Percentiles rank a stretch among this genome's conserved stretches.
phyloP scores from a whole-genome alignment of 1,140 invertebrate genomes.

The Neodiprion fabricii region DNA sequence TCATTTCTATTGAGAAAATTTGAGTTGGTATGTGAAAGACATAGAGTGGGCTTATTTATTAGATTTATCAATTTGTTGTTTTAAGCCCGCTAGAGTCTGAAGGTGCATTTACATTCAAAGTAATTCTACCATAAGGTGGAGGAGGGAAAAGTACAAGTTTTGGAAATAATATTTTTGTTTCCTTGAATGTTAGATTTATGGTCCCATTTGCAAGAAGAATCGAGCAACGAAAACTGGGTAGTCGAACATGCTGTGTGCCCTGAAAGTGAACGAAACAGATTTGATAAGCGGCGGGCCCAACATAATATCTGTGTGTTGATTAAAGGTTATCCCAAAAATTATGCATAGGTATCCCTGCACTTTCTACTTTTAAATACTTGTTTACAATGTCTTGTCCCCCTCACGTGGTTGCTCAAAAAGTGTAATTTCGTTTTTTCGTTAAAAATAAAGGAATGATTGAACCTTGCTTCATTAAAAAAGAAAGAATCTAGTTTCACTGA shows the following conservation, averaged over 20 bases:
- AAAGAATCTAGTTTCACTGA: background rate
- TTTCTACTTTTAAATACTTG: background rate
- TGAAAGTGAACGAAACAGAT: constrained; percentile 2
- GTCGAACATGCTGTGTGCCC: constrained; percentile 1
- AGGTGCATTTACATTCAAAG: too few species aligned
- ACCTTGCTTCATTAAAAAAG: background rate
- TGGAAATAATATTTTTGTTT: constrained; percentile 3
- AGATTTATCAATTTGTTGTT: too few species aligned
- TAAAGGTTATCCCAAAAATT: constrained; percentile 6
- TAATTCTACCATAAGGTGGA: too few species aligned
- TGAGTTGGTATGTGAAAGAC: too few species aligned
- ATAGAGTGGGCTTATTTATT: too few species aligned
- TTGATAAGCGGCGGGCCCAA: background rate
- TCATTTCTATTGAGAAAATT: too few species aligned
- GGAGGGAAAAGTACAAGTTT: background rate
- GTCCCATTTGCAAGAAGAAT: background rate
- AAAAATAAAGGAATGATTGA: background rate
- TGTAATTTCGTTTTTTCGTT: background rate
- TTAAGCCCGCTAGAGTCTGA: too few species aligned
- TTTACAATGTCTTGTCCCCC: background rate
- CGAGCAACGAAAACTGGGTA: background rate
- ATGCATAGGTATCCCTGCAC: constrained; percentile 5
- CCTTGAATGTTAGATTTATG: background rate
- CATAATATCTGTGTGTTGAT: constrained; percentile 6
- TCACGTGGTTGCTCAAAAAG: background rate